A percentile compares a stretch with the other conserved stretches of the same genome.
These are phyloP conservation scores for Nephrotoma guestfalica DNA, from an alignment of 2,888 invertebrate genomes.

Conservation along the genomic window DNA sequence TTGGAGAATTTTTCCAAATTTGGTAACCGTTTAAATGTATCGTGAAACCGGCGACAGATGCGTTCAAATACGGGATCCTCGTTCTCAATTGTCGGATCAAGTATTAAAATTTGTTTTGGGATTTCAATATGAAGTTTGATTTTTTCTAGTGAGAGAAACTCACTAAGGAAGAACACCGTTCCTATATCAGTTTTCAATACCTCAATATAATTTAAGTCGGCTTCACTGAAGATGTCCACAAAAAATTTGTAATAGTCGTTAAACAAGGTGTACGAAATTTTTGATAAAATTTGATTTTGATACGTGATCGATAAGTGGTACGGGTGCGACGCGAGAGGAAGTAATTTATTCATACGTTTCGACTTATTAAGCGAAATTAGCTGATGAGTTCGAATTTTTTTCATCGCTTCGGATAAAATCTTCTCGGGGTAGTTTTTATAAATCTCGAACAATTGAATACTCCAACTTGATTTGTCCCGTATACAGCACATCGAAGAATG, in stretches of 20 bases:
- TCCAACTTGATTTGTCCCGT: slow-evolving; percentile 45
- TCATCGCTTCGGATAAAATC: slow-evolving; percentile 42
- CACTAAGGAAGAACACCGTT: slow-evolving; percentile 34
- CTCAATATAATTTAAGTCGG: slow-evolving; percentile 17
- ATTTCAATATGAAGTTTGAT: slow-evolving; percentile 19
- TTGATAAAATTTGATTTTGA: slow-evolving; percentile 23
- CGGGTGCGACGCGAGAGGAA: slow-evolving; percentile 21
- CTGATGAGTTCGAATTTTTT: slow-evolving; percentile 41
- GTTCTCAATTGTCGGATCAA: slow-evolving; percentile 20
- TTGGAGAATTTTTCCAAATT: neutral
- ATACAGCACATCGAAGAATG: slow-evolving; percentile 49
- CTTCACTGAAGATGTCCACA: slow-evolving; percentile 8
- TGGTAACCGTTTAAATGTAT: neutral
- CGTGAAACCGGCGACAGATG: neutral
- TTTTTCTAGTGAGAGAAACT: slow-evolving; percentile 30
- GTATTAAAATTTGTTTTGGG: slow-evolving; percentile 26
- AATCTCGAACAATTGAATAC: slow-evolving; percentile 51
- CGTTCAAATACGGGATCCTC: neutral
- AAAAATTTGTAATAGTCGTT: slow-evolving; percentile 14
- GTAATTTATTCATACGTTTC: slow-evolving; percentile 21
- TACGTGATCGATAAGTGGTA: slow-evolving; percentile 33
- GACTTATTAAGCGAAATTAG: slow-evolving; percentile 38
- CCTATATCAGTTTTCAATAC: slow-evolving; percentile 34
- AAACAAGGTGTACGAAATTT: slow-evolving; percentile 21
- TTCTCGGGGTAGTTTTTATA: slow-evolving; percentile 58